Percentiles rank a stretch among this genome's conserved stretches.
These are phyloP conservation scores for Mimas tiliae DNA, from an alignment of 2,888 invertebrate genomes.

Conservation along the genomic window DNA sequence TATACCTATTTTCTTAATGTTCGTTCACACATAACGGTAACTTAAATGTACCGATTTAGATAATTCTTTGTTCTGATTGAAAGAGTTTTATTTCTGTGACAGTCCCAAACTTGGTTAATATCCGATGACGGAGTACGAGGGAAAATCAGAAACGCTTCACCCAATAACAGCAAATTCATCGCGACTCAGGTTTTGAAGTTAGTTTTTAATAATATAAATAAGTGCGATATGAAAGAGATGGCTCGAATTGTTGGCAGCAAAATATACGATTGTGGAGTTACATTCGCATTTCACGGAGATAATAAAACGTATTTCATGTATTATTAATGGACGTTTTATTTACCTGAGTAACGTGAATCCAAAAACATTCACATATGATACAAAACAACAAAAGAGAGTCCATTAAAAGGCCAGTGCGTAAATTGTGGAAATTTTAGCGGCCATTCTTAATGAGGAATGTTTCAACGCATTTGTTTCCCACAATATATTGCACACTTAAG, in stretches of 20 bases:
- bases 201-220: too few species aligned
- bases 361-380: slow-evolving; percentile 30
- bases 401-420: slow-evolving; percentile 24
- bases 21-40: too few species aligned
- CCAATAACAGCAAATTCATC: too few species aligned
- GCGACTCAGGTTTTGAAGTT: too few species aligned
- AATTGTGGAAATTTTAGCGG: slow-evolving; percentile 34
- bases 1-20: too few species aligned
- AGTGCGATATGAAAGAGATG: background rate
- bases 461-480: slow-evolving; percentile 70
- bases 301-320: slow-evolving; percentile 5
- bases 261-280: background rate
- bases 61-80: too few species aligned
- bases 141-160: too few species aligned
- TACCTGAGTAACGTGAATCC: slow-evolving; percentile 22
- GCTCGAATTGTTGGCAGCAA: background rate
- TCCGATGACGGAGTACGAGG: too few species aligned
- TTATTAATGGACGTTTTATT: background rate
- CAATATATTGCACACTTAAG: slow-evolving; percentile 76
- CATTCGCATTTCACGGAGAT: background rate
- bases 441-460: slow-evolving; percentile 67
- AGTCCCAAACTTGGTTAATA: too few species aligned
- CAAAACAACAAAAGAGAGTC: slow-evolving; percentile 37
- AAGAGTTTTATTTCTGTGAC: too few species aligned
- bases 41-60: too few species aligned